phyloP scores from a whole-genome alignment of 2,113 vertebrate species.

The Terrapene triunguis region DNA sequence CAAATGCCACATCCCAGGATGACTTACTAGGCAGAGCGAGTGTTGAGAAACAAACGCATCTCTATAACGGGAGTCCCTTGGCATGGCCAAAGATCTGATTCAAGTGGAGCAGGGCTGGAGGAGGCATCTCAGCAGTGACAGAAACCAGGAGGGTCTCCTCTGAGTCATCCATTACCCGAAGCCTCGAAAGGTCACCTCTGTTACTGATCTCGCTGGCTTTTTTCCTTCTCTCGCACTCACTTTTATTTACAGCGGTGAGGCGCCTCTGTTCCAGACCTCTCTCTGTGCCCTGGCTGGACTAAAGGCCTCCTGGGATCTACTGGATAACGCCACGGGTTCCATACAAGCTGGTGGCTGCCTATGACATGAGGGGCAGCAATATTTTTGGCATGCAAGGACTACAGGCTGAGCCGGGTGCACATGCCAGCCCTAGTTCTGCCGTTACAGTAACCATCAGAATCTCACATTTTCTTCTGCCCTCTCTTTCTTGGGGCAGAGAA shows the following conservation, averaged over 20 bases:
- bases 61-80: neutral
- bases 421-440: neutral
- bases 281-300: neutral
- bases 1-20: neutral
- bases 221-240: neutral
- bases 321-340: neutral
- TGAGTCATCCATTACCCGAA: neutral
- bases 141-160: neutral
- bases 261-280: neutral
- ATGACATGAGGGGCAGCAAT: neutral
- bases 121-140: neutral
- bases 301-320: too few species aligned
- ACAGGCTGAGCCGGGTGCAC: neutral
- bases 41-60: neutral
- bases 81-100: neutral
- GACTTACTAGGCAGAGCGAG: neutral
- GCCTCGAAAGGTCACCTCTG: neutral
- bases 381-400: neutral
- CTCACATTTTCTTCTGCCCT: neutral
- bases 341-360: neutral
- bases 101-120: neutral
- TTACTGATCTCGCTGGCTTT: neutral
- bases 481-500: neutral
- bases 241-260: neutral
- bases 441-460: neutral